Base-by-base conservation (phyloP, 2,888 invertebrate genomes). In the Mactromeris polynyma region DNA sequence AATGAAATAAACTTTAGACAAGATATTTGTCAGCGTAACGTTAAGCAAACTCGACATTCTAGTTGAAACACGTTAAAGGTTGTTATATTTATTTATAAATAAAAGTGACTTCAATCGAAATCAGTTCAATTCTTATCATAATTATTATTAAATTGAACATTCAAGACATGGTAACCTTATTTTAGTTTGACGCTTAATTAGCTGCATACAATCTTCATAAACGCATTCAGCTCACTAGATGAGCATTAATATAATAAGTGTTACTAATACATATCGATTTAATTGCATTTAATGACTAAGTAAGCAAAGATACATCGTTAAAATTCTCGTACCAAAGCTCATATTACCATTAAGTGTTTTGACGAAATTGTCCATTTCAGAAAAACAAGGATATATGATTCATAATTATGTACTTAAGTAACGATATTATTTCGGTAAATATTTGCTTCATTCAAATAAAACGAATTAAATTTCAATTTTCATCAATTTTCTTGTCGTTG, bases 401-500 rank as follows among this genome's bases (percentile, higher is more conserved):
- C 38, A 84, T 78, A 38, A 84, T 73, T 77, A 78, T 6, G 26
- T 33, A 36, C 77, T 33, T 46, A 40, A 84, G 77, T 84, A 78
- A 54, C 31, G 78, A 40, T 51, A 78, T 84, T 51, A 78, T 84
- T 84, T 77, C 77, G 26, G 84, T 84, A 84, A 84, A 84, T 84
- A 84, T 84, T 84, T 36, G 77, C 84, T 36, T 77, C 77, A 77
- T 84, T 54, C 78, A 78, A 84, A 84, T 83, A 83, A 31, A 73
- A 46, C 33, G 83, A 83, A 83, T 84, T 84, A 84, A 51, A 78
- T 84, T 84, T 84, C 84, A 84, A 84, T 84, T 78, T 78, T 78
- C 78, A 84, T 84, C 84, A 84, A 84, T 84, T 84, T 78, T 33
- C 84, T 77, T 84, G 84, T 84, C 84, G 51, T 11, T 36, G 11